Conservation (phyloP, 1,140 invertebrate genomes). For the Ptiloglossa arizonensis region DNA sequence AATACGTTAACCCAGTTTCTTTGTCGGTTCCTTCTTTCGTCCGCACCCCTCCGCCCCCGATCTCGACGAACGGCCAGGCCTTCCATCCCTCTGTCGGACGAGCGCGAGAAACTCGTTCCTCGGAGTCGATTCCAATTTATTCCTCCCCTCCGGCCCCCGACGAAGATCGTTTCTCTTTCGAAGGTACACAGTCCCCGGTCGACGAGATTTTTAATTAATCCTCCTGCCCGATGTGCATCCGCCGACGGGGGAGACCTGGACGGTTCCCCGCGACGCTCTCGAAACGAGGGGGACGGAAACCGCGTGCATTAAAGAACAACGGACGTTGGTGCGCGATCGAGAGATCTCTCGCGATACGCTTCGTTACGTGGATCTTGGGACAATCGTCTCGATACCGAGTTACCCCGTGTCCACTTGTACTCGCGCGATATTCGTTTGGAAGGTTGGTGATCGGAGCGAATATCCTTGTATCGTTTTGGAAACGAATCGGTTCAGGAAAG, state of each 20-base stretch:
- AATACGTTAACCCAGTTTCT: constrained; percentile 48
- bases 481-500: too few species aligned
- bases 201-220: constrained; percentile 51
- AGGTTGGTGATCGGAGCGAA: too few species aligned
- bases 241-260: not conserved
- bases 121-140: constrained; percentile 37
- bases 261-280: constrained; percentile 9
- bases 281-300: too few species aligned
- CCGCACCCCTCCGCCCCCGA: not conserved
- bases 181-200: constrained; percentile 29
- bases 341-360: too few species aligned
- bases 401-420: too few species aligned
- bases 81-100: constrained; percentile 6
- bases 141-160: too few species aligned
- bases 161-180: constrained; percentile 36
- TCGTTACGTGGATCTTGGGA: too few species aligned
- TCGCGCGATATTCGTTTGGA: too few species aligned
- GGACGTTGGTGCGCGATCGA: too few species aligned
- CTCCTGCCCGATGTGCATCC: not conserved
- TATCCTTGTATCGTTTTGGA: too few species aligned
- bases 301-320: too few species aligned
- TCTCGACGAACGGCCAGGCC: constrained; percentile 12
- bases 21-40: not conserved
- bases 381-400: too few species aligned
- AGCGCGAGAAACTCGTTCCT: not conserved